Evolutionary conservation across 2,797 vertebrate species (phyloP).

Genomic region (Florisuga fusca): DNA sequence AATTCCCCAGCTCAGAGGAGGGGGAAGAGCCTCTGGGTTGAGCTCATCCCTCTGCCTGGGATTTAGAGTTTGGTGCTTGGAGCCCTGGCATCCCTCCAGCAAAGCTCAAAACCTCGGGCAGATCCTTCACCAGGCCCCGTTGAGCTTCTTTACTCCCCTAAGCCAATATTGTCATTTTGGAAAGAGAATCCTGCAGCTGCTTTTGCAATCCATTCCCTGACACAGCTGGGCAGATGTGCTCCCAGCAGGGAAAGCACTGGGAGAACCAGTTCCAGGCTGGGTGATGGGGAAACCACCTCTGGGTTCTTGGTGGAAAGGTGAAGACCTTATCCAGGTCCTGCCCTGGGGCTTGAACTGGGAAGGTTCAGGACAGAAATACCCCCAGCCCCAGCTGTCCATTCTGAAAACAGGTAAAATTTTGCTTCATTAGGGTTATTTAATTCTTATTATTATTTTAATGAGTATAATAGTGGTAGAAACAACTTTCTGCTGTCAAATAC

Average conservation of each 20-base stretch:
- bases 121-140: background rate
- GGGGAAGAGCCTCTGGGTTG: accelerated
- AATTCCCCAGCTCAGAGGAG: background rate
- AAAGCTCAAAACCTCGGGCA: background rate
- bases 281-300: too few species aligned
- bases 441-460: background rate
- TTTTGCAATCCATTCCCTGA: background rate
- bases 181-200: background rate
- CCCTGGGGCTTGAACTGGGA: background rate
- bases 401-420: accelerated
- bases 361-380: background rate
- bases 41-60: accelerated
- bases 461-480: accelerated
- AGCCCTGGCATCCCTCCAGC: background rate
- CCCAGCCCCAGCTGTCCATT: accelerated
- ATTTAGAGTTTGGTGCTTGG: background rate
- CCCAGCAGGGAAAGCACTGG: too few species aligned
- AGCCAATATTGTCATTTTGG: background rate
- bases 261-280: too few species aligned
- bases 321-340: too few species aligned
- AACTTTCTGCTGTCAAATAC: too few species aligned
- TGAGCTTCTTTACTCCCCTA: background rate
- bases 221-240: background rate
- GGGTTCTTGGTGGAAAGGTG: accelerated
- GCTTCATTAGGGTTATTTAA: accelerated